phyloP scores from a whole-genome alignment of 2,113 vertebrate genomes.

The Mormyrus lacerda region DNA sequence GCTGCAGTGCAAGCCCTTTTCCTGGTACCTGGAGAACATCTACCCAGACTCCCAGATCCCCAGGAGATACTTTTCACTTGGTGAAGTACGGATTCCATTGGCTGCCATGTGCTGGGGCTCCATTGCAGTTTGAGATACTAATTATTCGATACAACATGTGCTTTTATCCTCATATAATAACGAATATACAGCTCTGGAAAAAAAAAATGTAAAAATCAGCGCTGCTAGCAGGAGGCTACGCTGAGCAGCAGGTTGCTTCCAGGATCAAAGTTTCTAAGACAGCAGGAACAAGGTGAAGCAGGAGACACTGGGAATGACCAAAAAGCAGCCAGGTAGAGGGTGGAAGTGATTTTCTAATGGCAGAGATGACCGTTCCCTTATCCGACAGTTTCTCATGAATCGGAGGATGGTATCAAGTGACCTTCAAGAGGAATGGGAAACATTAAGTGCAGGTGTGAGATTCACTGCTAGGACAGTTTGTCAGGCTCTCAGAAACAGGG shows the following conservation, averaged over 20 bases:
- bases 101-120: neutral
- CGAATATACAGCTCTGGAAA: neutral
- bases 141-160: neutral
- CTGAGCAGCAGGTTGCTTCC: neutral
- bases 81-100: conserved; percentile 75
- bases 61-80: conserved; percentile 89
- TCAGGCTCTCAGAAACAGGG: neutral
- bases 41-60: conserved; percentile 98
- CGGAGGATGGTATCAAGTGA: neutral
- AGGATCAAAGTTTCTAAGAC: neutral
- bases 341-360: neutral
- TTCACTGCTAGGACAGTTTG: neutral
- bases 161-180: neutral
- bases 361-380: neutral
- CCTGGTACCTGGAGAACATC: conserved; percentile 95
- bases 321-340: too few relatives aligned
- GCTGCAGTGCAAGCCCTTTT: conserved; percentile 87
- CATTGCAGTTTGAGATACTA: neutral
- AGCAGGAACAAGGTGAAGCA: neutral
- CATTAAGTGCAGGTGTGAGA: neutral
- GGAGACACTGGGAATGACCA: neutral
- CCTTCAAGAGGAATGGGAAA: neutral
- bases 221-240: neutral
- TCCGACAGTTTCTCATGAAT: neutral
- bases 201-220: too few relatives aligned